Conservation (phyloP, 2,113 vertebrate species). For the Lichenostomus cassidix region DNA sequence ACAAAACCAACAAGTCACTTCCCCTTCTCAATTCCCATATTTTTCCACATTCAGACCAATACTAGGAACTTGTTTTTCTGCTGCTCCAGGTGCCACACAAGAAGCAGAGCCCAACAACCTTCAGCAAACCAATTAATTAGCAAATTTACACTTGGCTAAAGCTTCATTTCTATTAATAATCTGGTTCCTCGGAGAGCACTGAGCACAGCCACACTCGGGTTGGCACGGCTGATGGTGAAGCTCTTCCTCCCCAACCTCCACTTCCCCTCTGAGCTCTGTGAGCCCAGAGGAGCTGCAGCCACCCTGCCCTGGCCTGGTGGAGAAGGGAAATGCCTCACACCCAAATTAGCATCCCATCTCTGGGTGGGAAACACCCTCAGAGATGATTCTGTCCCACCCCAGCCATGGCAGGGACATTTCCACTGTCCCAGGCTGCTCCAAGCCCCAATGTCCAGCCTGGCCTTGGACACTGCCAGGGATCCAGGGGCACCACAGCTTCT, state of each 20-base stretch:
- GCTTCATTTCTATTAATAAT: background rate
- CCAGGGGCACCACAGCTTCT: background rate
- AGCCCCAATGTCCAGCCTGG: background rate
- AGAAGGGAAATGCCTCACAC: background rate
- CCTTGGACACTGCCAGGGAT: background rate
- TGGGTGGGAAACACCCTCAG: background rate
- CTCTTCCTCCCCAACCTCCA: background rate
- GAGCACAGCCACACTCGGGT: background rate
- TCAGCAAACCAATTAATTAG: background rate
- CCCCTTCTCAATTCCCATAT: background rate
- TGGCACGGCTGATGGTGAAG: fast-evolving
- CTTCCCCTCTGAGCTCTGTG: background rate
- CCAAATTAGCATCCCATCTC: fast-evolving
- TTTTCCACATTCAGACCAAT: background rate
- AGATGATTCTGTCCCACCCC: background rate
- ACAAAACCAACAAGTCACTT: background rate
- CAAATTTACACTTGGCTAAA: background rate
- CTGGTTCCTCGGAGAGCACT: background rate
- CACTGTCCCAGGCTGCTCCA: background rate
- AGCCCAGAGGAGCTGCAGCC: background rate
- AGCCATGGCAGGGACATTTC: background rate
- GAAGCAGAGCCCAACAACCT: background rate
- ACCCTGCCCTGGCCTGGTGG: background rate
- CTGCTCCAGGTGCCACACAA: background rate
- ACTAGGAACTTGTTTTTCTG: background rate